Evolutionary conservation across 92 coral and sea anemone genomes (phyloP).

Genomic region (Paragorgia papillata): DNA sequence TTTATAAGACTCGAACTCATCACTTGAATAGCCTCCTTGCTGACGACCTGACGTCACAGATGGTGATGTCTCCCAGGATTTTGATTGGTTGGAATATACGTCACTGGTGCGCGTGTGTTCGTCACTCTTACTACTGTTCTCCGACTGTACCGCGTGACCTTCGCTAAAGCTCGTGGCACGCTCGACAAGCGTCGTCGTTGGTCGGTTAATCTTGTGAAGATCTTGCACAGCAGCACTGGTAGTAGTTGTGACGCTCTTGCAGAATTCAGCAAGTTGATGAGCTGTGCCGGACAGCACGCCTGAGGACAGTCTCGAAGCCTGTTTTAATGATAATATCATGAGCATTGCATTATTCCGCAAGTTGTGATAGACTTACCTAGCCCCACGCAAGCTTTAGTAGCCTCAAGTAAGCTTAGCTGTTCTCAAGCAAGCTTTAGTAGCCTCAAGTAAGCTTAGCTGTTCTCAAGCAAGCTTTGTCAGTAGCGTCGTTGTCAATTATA

Average conservation of each 20-base stretch:
- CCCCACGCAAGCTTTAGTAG: too few relatives aligned
- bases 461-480: too few relatives aligned
- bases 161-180: slow-evolving; percentile 47
- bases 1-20: slow-evolving; percentile 75
- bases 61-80: slow-evolving; percentile 53
- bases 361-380: too few relatives aligned
- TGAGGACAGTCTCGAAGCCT: slow-evolving; percentile 34
- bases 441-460: too few relatives aligned
- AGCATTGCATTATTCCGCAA: not conserved
- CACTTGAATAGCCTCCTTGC: slow-evolving; percentile 75
- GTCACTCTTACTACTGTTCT: not conserved
- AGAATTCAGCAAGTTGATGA: slow-evolving; percentile 29
- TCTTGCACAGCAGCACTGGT: slow-evolving; percentile 27
- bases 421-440: too few relatives aligned
- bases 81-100: slow-evolving; percentile 19
- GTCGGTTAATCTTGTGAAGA: slow-evolving; percentile 31
- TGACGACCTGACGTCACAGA: slow-evolving; percentile 56
- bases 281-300: slow-evolving; percentile 12
- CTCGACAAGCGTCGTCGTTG: slow-evolving; percentile 47
- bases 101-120: slow-evolving; percentile 26
- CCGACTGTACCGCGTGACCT: slow-evolving; percentile 17
- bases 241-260: slow-evolving; percentile 14
- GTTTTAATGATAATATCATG: not conserved
- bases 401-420: too few relatives aligned
- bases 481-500: too few relatives aligned